Evolutionary conservation across 2,113 vertebrate genomes (phyloP).

Genomic region (Pristiophorus japonicus): DNA sequence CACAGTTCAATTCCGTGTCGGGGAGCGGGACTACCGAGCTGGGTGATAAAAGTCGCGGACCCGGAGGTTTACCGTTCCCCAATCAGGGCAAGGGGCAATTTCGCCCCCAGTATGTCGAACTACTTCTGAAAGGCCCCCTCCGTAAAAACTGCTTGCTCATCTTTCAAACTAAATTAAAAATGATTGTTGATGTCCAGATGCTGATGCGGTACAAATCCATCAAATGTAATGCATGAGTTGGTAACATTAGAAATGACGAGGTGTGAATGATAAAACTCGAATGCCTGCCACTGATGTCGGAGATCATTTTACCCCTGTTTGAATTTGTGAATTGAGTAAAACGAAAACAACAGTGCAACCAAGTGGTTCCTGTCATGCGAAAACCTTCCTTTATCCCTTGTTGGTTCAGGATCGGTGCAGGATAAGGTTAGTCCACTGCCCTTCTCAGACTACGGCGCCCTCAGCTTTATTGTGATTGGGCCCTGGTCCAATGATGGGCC

Average conservation of each 20-base stretch:
- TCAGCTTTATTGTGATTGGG: not conserved
- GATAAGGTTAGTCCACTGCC: not conserved
- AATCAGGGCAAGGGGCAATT: no score
- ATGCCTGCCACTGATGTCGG: not conserved
- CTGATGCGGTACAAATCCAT: not conserved
- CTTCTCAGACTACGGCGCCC: not conserved
- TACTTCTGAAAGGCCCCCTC: not conserved
- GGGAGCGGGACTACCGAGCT: no score
- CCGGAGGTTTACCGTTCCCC: no score
- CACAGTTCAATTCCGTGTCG: no score
- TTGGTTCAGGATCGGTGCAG: not conserved
- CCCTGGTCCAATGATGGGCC: not conserved
- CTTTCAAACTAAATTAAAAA: not conserved
- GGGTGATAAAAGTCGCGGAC: no score
- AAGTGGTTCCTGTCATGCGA: not conserved
- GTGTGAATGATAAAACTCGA: not conserved
- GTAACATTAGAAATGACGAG: not conserved
- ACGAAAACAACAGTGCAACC: not conserved
- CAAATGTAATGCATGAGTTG: not conserved
- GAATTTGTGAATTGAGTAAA: not conserved
- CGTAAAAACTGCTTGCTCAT: not conserved
- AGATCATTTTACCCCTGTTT: not conserved
- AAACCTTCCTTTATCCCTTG: not conserved
- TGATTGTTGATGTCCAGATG: not conserved
- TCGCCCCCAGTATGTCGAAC: no score